Conservation (phyloP, 2,888 invertebrate genomes). For the Macrophya alboannulata region DNA sequence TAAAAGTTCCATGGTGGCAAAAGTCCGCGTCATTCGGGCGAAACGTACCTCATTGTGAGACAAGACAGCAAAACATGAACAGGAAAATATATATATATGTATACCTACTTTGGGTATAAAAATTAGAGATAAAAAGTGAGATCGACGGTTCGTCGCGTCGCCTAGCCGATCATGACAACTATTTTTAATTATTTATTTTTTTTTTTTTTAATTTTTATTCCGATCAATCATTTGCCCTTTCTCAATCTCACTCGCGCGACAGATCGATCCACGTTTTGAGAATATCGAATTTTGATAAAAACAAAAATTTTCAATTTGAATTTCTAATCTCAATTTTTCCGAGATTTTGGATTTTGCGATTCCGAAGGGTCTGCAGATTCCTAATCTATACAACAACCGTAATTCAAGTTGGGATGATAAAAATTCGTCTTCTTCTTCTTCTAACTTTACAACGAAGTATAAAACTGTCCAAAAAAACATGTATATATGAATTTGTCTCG, state of each 20-base stretch:
- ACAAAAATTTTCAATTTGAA: background rate
- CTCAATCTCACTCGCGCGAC: background rate
- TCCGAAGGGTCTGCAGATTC: background rate
- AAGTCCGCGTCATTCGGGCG: constrained; percentile 19
- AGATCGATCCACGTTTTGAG: background rate
- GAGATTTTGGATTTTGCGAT: background rate
- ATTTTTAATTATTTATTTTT: background rate
- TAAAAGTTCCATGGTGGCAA: background rate
- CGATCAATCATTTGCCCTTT: background rate
- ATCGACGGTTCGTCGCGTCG: background rate
- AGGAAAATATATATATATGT: background rate
- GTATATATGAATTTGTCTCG: background rate
- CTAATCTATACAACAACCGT: background rate
- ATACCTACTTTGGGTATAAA: background rate
- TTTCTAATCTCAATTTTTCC: background rate
- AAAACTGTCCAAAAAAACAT: background rate
- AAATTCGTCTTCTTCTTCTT: background rate
- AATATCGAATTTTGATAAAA: background rate
- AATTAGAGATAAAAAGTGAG: background rate
- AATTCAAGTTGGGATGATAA: background rate
- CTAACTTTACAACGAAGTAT: background rate
- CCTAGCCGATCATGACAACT: background rate
- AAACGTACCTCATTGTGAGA: constrained; percentile 7
- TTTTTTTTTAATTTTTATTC: background rate
- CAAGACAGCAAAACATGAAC: background rate